Evolutionary conservation across 2,888 invertebrate genomes (phyloP), one percentile per base, ranked within the genome.

Genomic region (Dione juno): DNA sequence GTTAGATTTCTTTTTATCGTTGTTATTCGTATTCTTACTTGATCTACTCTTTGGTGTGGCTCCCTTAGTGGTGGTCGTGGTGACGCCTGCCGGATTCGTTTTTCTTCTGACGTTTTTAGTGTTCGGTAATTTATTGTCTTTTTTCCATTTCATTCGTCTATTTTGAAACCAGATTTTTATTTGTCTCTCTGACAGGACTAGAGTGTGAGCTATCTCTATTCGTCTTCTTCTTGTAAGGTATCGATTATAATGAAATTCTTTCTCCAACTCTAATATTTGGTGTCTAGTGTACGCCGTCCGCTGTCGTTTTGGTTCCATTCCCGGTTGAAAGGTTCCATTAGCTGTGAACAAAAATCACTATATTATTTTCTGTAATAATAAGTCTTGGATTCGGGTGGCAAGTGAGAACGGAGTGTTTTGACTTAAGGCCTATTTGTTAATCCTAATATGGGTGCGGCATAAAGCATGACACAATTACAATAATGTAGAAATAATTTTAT

Each of bases 161-260:
- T 97, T 97, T 82, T 97, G 97, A 83, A 97, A 97, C 97, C 97
- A 97, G 68, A 97, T 97, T 90, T 97, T 97, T 67, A 97, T 96
- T 88, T 97, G 97, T 72, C 96, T 90, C 82, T 97, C 97, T 95
- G 98, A 97, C 81, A 99, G 94, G 87, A 98, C 97, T 88, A 99
- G 95, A 80, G 98, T 97, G 92, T 99, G 99, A 57, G 99, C 99
- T 88, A 99, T 99, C 94, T 99, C 99, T 92, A 99, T 98, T 87
- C 99, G 95, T 93, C 99, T 95, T 88, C 99, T 95, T 80, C 99
- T 95, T 73, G 99, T 98, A 88, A 99, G 95, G 94, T 99, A 99
- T 85, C 98, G 95, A 94, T 99, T 99, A 94, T 97, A 99, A 90
- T 99, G 98, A 91, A 99, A 99, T 94, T 99, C 99, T 88, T 99